Evolutionary conservation across 2,797 vertebrate species (phyloP).

Genomic region (Adelosebastes latens): DNA sequence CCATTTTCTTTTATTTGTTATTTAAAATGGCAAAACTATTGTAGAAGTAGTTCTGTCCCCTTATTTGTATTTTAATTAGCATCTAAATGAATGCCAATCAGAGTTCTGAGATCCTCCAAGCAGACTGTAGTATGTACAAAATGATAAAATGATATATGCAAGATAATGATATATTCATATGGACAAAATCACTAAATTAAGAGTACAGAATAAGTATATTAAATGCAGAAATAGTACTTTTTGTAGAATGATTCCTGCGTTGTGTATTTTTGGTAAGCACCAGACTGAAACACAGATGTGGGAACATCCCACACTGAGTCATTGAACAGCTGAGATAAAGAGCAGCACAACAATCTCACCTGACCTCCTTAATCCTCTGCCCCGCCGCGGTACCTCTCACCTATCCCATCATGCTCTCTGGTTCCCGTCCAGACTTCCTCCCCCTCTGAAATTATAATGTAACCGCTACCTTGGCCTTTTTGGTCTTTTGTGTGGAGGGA

Average conservation of each 20-base stretch:
- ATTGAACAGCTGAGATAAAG: constrained; percentile 25
- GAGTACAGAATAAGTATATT: background rate
- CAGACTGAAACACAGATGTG: constrained; percentile 7
- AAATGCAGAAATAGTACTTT: background rate
- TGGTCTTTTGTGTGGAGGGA: constrained; percentile 80
- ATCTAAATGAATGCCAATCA: background rate
- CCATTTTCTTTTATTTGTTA: no score
- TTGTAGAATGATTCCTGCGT: background rate
- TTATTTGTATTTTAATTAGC: background rate
- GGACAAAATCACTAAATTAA: background rate
- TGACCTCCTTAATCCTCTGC: constrained; percentile 52
- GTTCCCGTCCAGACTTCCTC: constrained; percentile 59
- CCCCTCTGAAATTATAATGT: constrained; percentile 76
- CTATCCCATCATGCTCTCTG: constrained; percentile 60
- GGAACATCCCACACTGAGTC: constrained; percentile 14
- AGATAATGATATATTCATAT: background rate
- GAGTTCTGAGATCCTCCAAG: background rate
- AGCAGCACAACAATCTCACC: constrained; percentile 28
- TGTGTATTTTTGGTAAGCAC: background rate
- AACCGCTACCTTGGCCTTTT: constrained; percentile 76
- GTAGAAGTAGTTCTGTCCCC: background rate
- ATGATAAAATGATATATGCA: background rate
- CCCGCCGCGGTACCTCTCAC: constrained; percentile 1
- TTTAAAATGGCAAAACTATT: background rate
- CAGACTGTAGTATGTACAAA: background rate